Conservation (phyloP, 2,113 vertebrate genomes). For the Scomber scombrus region DNA sequence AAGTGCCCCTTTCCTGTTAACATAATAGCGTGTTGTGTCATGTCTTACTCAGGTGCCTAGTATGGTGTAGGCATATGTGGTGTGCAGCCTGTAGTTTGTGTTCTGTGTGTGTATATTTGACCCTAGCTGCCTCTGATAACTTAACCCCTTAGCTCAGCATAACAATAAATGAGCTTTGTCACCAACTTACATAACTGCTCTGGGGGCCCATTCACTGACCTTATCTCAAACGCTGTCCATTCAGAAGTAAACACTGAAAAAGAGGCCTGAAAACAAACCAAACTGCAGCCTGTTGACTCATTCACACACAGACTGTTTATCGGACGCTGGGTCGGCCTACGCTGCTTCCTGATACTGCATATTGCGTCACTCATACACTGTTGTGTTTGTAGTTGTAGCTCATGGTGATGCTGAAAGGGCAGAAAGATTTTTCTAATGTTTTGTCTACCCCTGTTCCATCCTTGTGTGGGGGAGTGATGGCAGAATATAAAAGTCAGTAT, state of each 20-base stretch:
- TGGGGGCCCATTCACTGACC: constrained; percentile 41
- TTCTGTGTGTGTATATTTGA: constrained; percentile 10
- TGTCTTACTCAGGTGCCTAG: not conserved
- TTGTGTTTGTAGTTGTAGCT: not conserved
- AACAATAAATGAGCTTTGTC: constrained; percentile 77
- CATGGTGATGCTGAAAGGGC: not conserved
- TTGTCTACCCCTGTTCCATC: not conserved
- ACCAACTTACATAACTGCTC: constrained; percentile 69
- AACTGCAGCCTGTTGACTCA: constrained; percentile 33
- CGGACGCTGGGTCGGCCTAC: constrained; percentile 5
- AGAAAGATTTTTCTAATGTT: constrained; percentile 1
- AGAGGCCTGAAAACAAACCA: constrained; percentile 52
- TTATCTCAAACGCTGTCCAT: constrained; percentile 61
- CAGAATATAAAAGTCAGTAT: too few species aligned
- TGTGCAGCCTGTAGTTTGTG: constrained; percentile 17
- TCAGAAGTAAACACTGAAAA: constrained; percentile 48
- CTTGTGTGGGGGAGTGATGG: too few species aligned
- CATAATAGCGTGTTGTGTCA: not conserved
- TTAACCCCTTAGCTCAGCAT: constrained; percentile 42
- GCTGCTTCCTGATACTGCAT: not conserved
- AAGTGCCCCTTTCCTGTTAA: not conserved
- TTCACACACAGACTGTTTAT: constrained; percentile 24
- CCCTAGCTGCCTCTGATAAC: constrained; percentile 55
- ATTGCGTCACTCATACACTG: constrained; percentile 16
- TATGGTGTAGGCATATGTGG: not conserved